Percentiles rank a stretch among this genome's conserved stretches.
Evolutionary conservation across 1,140 invertebrate genomes (phyloP).

Genomic region (Melitaea cinxia): DNA sequence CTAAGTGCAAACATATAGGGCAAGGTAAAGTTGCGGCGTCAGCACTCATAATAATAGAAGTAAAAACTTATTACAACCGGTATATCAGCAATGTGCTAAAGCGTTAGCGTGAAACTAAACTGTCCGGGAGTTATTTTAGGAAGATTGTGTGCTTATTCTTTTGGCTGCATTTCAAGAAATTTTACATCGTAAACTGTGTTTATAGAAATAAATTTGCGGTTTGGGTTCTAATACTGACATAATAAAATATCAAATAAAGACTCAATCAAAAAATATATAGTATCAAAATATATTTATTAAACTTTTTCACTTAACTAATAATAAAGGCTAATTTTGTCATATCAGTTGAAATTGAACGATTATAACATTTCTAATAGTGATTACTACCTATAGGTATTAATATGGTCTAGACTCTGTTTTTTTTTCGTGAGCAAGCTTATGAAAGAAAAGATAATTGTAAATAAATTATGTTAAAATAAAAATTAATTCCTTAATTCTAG

Average conservation of each 20-base stretch:
- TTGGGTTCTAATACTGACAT: background rate
- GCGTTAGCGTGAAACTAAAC: constrained; percentile 63
- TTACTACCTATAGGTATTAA: too few relatives aligned
- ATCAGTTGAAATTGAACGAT: too few relatives aligned
- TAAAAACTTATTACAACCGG: constrained; percentile 13
- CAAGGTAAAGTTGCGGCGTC: constrained; percentile 86
- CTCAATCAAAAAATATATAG: too few relatives aligned
- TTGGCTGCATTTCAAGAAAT: constrained; percentile 74
- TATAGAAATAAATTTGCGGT: background rate
- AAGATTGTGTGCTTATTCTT: constrained; percentile 56
- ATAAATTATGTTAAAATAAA: too few relatives aligned
- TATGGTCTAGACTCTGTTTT: too few relatives aligned
- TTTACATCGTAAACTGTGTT: constrained; percentile 38
- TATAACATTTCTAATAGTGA: too few relatives aligned
- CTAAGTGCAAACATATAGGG: constrained; percentile 87
- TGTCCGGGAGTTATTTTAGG: constrained; percentile 69
- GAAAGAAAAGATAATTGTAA: too few relatives aligned
- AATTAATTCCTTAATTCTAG: too few relatives aligned
- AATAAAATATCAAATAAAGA: background rate
- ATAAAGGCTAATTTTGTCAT: too few relatives aligned
- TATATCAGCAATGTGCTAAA: constrained; percentile 40
- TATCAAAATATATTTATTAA: too few relatives aligned
- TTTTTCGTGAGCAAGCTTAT: too few relatives aligned
- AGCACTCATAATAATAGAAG: constrained; percentile 60
- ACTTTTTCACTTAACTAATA: too few relatives aligned